Evolutionary conservation across 2,888 invertebrate genomes (phyloP), one percentile per base, ranked within the genome.

Genomic region (Athalia rosae): DNA sequence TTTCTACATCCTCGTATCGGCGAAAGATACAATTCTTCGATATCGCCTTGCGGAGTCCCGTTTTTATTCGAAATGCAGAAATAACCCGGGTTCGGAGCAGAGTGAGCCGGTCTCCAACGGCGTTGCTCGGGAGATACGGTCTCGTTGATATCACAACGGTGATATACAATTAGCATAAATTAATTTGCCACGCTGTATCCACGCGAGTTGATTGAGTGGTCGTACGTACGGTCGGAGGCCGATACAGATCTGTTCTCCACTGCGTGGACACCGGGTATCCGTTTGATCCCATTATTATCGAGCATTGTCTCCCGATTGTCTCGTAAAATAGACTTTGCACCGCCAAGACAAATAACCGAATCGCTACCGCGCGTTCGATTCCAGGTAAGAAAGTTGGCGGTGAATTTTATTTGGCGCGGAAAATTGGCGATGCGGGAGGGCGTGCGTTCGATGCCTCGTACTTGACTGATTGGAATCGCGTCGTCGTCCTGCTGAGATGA

Each of bases 131-230:
- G 58, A 71, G 71, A 71, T 56, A 71, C 11, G 7, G 71, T 71
- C 71, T 71, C 71, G 71, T 71, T 71, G 71, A 71, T 71, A 71
- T 71, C 71, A 71, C 58, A 13, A 58, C n/a, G 77, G 77, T 77
- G 61, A 63, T 64, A 62, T 67, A 28, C 28, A 28, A 84, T 84
- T 84, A 83, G 80, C 84, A 82, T 83, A 83, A 83, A 71, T 76
- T 78, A 80, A 83, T 82, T 79, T 76, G 79, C 13, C 47, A n/a
- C 45, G 4, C 43, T 7, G 41, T 15, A 9, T 69, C 56, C 77
- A 73, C 79, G 58, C 59, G 76, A 79, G 80, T 80, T 81, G 82
- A 84, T 84, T 83, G 83, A 84, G 83, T n/a, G n/a, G n/a, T 84
- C 78, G 83, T 84, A 28, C 28, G 28, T 28, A 67, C 50, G 67